Evolutionary conservation across 2,797 vertebrate species (phyloP).

Genomic region (Diplodus sargus): DNA sequence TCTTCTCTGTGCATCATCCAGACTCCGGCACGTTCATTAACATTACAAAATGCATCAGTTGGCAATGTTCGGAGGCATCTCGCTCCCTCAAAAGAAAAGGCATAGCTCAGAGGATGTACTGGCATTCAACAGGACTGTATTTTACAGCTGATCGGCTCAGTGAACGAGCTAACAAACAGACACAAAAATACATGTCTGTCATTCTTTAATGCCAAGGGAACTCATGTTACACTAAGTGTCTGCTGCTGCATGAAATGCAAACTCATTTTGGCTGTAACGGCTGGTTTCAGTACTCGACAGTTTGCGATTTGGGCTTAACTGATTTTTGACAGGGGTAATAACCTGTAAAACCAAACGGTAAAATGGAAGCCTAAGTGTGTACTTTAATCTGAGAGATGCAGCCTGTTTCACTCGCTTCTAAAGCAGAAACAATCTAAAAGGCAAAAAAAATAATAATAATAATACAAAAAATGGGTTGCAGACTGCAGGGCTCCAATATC

Average conservation of each 20-base stretch:
- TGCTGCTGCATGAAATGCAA: slow-evolving; percentile 47
- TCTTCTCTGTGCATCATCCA: slow-evolving; percentile 27
- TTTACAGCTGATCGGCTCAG: slow-evolving; percentile 71
- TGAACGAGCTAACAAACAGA: slow-evolving; percentile 59
- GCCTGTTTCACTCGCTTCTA: not conserved
- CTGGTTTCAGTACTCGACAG: not conserved
- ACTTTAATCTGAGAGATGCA: slow-evolving; percentile 6
- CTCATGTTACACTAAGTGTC: slow-evolving; percentile 36
- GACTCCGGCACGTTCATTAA: slow-evolving; percentile 65
- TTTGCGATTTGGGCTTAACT: slow-evolving; percentile 6
- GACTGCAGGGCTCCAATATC: too few species aligned
- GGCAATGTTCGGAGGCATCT: slow-evolving; percentile 55
- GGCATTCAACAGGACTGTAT: slow-evolving; percentile 71
- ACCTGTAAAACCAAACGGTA: slow-evolving; percentile 26
- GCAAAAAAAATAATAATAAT: too few species aligned
- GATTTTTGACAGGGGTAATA: slow-evolving; percentile 28
- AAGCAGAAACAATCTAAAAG: not conserved
- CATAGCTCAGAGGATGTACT: slow-evolving; percentile 68
- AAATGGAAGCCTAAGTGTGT: slow-evolving; percentile 15
- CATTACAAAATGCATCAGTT: slow-evolving; percentile 68
- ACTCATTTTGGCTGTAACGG: slow-evolving; percentile 17
- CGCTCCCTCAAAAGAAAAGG: slow-evolving; percentile 38
- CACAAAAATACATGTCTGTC: slow-evolving; percentile 42
- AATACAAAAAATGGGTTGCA: too few species aligned
- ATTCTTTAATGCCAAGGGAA: slow-evolving; percentile 57